Base-by-base conservation (phyloP, 2,113 vertebrate genomes). In the Ciconia stormi region DNA sequence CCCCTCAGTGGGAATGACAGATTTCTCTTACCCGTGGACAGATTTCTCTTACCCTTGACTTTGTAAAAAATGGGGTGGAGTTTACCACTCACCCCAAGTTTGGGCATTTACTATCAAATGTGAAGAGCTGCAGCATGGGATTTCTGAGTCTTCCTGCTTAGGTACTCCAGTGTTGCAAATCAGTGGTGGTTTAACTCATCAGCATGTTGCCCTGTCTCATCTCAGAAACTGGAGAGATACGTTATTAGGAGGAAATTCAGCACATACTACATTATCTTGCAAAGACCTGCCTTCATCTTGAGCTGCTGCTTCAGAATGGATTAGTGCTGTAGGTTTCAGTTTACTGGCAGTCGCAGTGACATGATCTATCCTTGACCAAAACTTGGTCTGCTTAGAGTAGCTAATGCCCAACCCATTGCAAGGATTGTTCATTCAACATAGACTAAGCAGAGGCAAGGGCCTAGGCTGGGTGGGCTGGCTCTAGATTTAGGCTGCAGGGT, bases 121-220 rank as follows among this genome's bases (percentile, higher is more conserved):
- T 61, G 13, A 72, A n/a, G 29, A 76, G 36, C 19, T 71, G 23
- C 18, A 40, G 30, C 19, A 36, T 4, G 7, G 12, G 25, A 11
- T 62, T 76, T 66, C 29, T 59, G 38, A 58, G n/a, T 30, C 29
- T 80, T 38, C 11, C 71, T 79, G 46, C 25, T 76, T 34, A 26
- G 36, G 16, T 67, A 20, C 2, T 30, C 13, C 7, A 47, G 21
- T 9, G 23, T 34, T 29, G 34, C 40, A 67, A 34, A 34, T 22
- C 12, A 58, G 11, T 73, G 73, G 25, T 25, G 32, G 9, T 34
- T 82, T 47, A 36, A 61, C 40, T 65, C 25, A 4, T 20, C 5
- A 9, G 7, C 25, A 5, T 15, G 11, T 29, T 58, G 27, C 7
- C 7, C 13, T 72, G 27, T 44, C n/a, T 70, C 2, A 0, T 30